Evolutionary conservation across 2,797 vertebrate species (phyloP).

Genomic region (Alectoris magna): DNA sequence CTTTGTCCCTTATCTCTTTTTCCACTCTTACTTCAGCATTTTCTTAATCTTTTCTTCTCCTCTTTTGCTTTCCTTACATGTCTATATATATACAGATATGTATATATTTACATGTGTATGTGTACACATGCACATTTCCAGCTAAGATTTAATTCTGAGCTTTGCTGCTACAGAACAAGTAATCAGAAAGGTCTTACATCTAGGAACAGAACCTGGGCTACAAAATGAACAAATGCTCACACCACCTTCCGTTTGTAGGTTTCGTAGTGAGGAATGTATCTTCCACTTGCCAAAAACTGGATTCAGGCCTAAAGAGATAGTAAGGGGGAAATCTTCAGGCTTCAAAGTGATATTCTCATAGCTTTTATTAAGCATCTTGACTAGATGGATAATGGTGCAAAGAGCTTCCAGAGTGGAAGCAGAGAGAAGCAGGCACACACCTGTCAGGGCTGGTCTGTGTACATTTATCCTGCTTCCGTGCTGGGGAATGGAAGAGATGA

Average conservation of each 20-base stretch:
- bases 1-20: not conserved
- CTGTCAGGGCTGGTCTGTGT: conserved; percentile 56
- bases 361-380: not conserved
- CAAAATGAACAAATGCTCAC: conserved; percentile 28
- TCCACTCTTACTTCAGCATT: not conserved
- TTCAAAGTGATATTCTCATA: conserved; percentile 39
- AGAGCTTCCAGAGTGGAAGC: conserved; percentile 20
- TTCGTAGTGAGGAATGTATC: not conserved
- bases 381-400: conserved; percentile 18
- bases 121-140: not conserved
- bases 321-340: conserved; percentile 8
- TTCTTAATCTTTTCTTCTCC: not conserved
- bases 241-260: not conserved
- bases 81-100: not conserved
- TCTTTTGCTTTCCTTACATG: not conserved
- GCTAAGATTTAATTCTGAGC: conserved; percentile 31
- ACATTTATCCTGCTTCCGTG: conserved; percentile 48
- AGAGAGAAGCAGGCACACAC: conserved; percentile 55
- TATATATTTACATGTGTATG: not conserved
- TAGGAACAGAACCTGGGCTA: not conserved
- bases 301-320: not conserved
- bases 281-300: conserved; percentile 4
- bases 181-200: conserved; percentile 38
- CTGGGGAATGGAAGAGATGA: conserved; percentile 49
- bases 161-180: conserved; percentile 35